Base-by-base conservation (phyloP, 2,888 invertebrate genomes). In the Lagria hirta region DNA sequence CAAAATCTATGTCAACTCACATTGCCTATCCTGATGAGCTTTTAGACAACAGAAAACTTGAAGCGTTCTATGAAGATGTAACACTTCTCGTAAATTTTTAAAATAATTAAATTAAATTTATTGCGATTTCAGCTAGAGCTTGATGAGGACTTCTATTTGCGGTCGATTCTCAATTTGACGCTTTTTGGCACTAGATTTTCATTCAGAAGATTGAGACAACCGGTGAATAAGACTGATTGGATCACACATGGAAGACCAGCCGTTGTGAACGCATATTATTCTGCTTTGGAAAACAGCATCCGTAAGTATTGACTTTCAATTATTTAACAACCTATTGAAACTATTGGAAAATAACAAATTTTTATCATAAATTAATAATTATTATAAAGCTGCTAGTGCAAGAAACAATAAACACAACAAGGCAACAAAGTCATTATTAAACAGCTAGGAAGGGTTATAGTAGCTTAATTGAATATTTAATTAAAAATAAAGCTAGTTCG, bases 11-110 rank as follows among this genome's bases (percentile, higher is more conserved):
- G 87, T 78, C 84, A 1, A 83, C 89, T 0, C 90, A 94, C 68
- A 94, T 96, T 62, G 95, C 92, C 0, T 95, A 95, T 70, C 95
- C 95, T 1, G 86, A 86, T 58, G 94, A 93, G 69, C 80, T 95
- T 64, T 74, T 94, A 32, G 84, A 93, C 59, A 79, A 92, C 57
- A 74, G 77, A 2, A 91, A 90, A 65, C 75, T 95, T 2, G 85
- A 84, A 27, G 78, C 86, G 42, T 88, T 91, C 65, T 94, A 92
- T 66, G 68, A 78, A 3, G 81, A 82, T 45, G 84, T 85, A 71
- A 73, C 78, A 55, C 32, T 11, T 17, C 7, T 38, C 18, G 7
- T 13, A 28, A 6, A 24, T 22, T 41, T 26, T 23, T 8, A 7
- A n/a, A n/a, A n/a, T n/a, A n/a, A n/a, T n/a, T n/a, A n/a, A n/a